A percentile compares a stretch with the other conserved stretches of the same genome.
Evolutionary conservation across 92 coral and sea anemone species (phyloP).

Genomic region (Epizoanthus scotinus): DNA sequence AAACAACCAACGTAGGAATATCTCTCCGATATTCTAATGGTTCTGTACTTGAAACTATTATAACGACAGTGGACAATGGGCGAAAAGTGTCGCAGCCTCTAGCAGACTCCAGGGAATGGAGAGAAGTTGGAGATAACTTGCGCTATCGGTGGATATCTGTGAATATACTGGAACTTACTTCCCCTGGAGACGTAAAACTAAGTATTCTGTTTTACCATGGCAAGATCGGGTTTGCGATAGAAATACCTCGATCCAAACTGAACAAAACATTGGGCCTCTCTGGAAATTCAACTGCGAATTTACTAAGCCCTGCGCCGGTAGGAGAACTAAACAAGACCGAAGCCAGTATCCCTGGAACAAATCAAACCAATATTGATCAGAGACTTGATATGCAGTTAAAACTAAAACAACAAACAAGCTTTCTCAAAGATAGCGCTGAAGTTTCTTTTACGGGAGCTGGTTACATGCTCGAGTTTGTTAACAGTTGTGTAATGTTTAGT

Average conservation of each 20-base stretch:
- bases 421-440: constrained; percentile 33
- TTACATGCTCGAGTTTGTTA: constrained; percentile 53
- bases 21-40: constrained; percentile 17
- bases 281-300: constrained; percentile 47
- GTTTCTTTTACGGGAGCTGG: constrained; percentile 60
- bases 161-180: constrained; percentile 47
- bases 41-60: constrained; percentile 7
- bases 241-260: constrained; percentile 28
- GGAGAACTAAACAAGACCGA: constrained; percentile 2
- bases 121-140: constrained; percentile 36
- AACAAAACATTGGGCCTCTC: constrained; percentile 50
- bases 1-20: not conserved
- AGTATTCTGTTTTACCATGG: constrained; percentile 55
- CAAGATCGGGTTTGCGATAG: constrained; percentile 59
- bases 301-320: constrained; percentile 5
- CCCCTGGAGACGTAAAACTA: constrained; percentile 39
- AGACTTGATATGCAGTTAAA: constrained; percentile 24
- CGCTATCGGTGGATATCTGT: constrained; percentile 64
- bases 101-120: constrained; percentile 43
- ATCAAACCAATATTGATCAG: constrained; percentile 42
- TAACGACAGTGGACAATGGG: not conserved
- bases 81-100: constrained; percentile 9
- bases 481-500: constrained; percentile 26
- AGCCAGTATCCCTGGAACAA: not conserved
- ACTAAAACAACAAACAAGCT: constrained; percentile 24